Percentiles rank a stretch among this genome's conserved stretches.
phyloP scores from a whole-genome alignment of 2,888 invertebrate species.

The Ptilodon capucinus region DNA sequence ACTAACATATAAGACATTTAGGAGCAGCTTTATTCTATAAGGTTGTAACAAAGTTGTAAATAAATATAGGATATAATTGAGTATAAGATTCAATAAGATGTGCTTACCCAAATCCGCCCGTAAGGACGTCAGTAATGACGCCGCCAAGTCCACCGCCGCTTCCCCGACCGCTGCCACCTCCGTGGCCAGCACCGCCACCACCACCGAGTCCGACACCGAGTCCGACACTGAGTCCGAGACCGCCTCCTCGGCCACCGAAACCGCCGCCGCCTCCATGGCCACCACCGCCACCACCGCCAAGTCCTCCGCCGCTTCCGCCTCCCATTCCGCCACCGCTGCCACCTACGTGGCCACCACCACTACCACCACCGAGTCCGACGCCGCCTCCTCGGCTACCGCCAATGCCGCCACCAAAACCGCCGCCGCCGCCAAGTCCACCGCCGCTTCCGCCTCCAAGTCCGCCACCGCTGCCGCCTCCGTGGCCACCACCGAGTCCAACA shows the following conservation, averaged over 20 bases:
- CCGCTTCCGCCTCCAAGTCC: slow-evolving; percentile 33
- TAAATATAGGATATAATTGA: no score
- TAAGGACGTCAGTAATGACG: slow-evolving; percentile 21
- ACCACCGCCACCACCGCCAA: slow-evolving; percentile 25
- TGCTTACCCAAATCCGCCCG: slow-evolving; percentile 49
- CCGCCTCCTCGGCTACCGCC: no score
- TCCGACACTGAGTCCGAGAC: slow-evolving; percentile 12
- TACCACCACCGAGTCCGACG: slow-evolving; percentile 22
- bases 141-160: slow-evolving; percentile 25
- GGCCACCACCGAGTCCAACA: slow-evolving; percentile 14
- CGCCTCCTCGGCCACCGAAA: no score
- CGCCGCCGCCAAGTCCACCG: slow-evolving; percentile 33
- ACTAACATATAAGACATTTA: no score
- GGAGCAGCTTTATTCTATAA: no score
- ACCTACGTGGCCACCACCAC: slow-evolving; percentile 19
- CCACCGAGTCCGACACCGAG: slow-evolving; percentile 22
- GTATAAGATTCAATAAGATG: no score
- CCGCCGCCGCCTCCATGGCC: slow-evolving; percentile 26
- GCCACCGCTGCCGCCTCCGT: slow-evolving; percentile 21
- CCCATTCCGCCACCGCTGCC: slow-evolving; percentile 8
- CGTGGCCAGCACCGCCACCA: slow-evolving; percentile 21
- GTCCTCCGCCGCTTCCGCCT: slow-evolving; percentile 10
- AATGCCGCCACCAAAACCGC: slow-evolving; percentile 27
- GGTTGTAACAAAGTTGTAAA: no score
- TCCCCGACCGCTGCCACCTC: slow-evolving; percentile 24